phyloP scores from a whole-genome alignment of 2,888 invertebrate genomes.

The Temnothorax unifasciatus region DNA sequence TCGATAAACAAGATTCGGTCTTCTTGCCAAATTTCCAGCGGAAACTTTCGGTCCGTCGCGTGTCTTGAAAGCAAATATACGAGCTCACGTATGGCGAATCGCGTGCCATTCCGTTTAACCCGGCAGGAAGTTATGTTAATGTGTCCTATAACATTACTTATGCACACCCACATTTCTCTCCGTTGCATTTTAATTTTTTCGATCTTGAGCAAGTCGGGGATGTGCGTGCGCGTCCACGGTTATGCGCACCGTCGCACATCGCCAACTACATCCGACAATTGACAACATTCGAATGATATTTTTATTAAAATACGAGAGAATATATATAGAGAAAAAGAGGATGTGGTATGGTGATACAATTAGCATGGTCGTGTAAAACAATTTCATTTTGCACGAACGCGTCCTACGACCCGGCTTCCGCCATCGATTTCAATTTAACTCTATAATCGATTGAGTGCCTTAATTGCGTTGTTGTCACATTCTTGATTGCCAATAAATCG shows the following conservation, averaged over 20 bases:
- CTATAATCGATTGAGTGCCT: constrained; percentile 43
- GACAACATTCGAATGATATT: constrained; percentile 1
- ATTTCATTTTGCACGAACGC: constrained; percentile 33
- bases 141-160: constrained; percentile 72
- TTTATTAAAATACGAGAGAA: neutral
- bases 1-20: constrained; percentile 21
- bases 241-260: neutral
- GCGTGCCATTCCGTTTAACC: constrained; percentile 73
- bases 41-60: constrained; percentile 34
- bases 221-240: constrained; percentile 27
- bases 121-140: constrained; percentile 75
- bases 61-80: constrained; percentile 46
- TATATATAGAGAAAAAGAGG: neutral
- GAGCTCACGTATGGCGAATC: constrained; percentile 58
- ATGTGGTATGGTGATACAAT: neutral
- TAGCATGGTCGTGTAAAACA: neutral
- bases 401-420: neutral
- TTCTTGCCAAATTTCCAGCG: constrained; percentile 35
- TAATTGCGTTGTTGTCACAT: constrained; percentile 18
- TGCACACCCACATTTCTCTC: constrained; percentile 52
- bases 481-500: constrained; percentile 28
- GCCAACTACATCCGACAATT: neutral
- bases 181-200: constrained; percentile 58
- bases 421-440: constrained; percentile 52
- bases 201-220: neutral